Evolutionary conservation across 2,113 vertebrate species (phyloP), one percentile per base, ranked within the genome.

Genomic region (Phyllostomus discolor): DNA sequence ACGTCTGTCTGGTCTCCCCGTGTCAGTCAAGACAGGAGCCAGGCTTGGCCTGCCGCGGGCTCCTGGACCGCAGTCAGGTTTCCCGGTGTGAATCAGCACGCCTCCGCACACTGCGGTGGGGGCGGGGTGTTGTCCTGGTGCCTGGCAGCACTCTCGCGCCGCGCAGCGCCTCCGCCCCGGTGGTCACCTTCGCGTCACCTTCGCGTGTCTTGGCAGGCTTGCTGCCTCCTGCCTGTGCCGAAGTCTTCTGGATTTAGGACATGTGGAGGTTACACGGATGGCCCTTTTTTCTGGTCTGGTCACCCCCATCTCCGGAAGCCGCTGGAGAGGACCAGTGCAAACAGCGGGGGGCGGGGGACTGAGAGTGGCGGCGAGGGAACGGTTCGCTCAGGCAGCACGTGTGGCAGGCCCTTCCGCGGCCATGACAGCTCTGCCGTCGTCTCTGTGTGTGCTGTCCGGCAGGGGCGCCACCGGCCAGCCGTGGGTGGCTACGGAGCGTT

Each of bases 11-110:
- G 72, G 26, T 81, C 64, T 85, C 48, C 46, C 64, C 7, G 11
- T 38, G 48, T 78, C 16, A 0, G 57, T 35, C 31, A 31, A 84
- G 88, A 38, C 80, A 48, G 95, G 48, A 90, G 80, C 86, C 76
- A 78, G 78, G 41, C 78, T 84, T 84, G 94, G 97, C 89, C 38
- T 33, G 82, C 38, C 4, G 0, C 0, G 0, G 67, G 38, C 12
- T 43, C 17, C 70, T 67, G 88, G 88, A 8, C 72, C 0, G 1
- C 59, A 28, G 50, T 75, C 66, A 4, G 46, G 59, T 57, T 97
- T 92, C 95, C 78, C 24, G 90, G 62, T 91, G 72, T 97, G 96
- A 97, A 41, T 95, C 90, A 88, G 93, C 96, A 95, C 5, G 93
- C 57, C 52, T 69, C 54, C 90, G 81, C 69, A 4, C 86, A 73